Conservation (phyloP, 2,888 invertebrate species). For the Ypsolopha scabrella region DNA sequence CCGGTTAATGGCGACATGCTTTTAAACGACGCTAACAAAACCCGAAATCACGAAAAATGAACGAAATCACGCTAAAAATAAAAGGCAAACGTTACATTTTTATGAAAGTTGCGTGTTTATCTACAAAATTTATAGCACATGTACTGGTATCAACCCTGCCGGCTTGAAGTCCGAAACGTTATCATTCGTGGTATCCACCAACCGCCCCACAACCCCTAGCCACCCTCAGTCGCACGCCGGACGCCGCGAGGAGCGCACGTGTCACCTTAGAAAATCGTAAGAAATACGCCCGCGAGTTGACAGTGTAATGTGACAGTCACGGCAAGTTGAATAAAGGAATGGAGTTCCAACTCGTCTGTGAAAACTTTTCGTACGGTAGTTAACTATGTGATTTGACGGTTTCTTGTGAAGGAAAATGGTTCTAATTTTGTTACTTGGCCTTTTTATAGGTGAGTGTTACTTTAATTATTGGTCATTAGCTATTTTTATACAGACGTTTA, state of each 20-base stretch:
- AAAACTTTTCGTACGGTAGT: too few species aligned
- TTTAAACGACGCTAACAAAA: too few species aligned
- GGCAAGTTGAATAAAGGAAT: not conserved
- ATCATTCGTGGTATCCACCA: not conserved
- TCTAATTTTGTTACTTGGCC: conserved; percentile 30
- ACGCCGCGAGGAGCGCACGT: not conserved
- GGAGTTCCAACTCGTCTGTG: not conserved
- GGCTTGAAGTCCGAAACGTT: not conserved
- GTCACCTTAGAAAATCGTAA: too few species aligned
- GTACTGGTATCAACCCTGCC: not conserved
- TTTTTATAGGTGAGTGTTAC: conserved; percentile 33
- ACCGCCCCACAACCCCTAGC: not conserved
- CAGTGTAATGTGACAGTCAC: not conserved
- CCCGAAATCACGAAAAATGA: not conserved
- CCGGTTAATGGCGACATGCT: too few species aligned
- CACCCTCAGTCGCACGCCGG: not conserved
- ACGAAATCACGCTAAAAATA: not conserved
- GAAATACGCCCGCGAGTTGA: not conserved
- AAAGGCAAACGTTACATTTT: not conserved
- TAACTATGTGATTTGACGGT: conserved; percentile 6
- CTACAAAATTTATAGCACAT: not conserved
- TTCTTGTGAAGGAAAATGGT: conserved; percentile 23
- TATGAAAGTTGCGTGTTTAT: not conserved
- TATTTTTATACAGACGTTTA: not conserved
- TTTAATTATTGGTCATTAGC: not conserved